These are phyloP conservation scores for Cavia aperea DNA, from an alignment of 2,113 vertebrate genomes.

Conservation along the genomic window DNA sequence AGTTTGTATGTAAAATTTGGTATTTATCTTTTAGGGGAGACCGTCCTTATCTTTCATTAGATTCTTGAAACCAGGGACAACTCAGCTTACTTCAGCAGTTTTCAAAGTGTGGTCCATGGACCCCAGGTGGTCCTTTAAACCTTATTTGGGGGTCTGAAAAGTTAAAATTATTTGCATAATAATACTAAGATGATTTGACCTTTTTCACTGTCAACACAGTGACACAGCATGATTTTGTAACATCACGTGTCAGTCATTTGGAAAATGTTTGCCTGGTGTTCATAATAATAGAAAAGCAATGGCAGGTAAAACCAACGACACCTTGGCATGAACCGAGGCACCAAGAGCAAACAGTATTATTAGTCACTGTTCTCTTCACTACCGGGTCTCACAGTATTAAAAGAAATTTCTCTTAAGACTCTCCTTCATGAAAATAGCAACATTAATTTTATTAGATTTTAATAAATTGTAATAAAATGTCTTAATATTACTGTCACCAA, in stretches of 20 bases:
- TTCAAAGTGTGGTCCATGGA: neutral
- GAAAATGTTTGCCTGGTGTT: neutral
- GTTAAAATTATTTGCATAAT: constrained; percentile 12
- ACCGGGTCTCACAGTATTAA: neutral
- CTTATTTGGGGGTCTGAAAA: neutral
- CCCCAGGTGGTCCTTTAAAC: too few relatives aligned
- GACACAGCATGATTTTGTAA: neutral
- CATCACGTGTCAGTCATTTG: neutral
- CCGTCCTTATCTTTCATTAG: neutral
- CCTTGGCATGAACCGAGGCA: neutral
- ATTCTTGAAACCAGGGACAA: constrained; percentile 14
- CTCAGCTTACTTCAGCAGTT: neutral
- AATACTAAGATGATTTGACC: neutral
- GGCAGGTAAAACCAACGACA: neutral
- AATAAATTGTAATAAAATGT: neutral
- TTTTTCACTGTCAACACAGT: neutral
- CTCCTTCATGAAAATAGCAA: neutral
- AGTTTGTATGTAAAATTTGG: neutral
- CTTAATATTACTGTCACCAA: constrained; percentile 20
- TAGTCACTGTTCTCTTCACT: neutral
- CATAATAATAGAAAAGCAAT: neutral
- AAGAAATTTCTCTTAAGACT: constrained; percentile 1
- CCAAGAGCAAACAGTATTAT: neutral
- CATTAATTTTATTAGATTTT: neutral
- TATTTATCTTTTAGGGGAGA: neutral